Conservation (phyloP, 2,113 vertebrate species). For the Petrocephalus zakoni region DNA sequence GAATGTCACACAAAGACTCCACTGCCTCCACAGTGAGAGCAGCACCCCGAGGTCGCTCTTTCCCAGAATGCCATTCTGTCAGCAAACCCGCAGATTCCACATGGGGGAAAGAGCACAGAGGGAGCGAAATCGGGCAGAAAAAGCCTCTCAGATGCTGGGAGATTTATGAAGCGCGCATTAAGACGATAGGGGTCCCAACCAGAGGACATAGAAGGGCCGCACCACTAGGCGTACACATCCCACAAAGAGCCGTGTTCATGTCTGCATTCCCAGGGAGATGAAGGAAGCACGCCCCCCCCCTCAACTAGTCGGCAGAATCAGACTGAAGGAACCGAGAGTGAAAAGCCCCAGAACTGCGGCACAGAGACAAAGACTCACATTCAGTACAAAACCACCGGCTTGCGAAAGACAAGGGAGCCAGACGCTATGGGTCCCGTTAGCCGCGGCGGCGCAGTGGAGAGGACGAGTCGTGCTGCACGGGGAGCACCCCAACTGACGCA, state of each 20-base stretch:
- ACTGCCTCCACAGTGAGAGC: background rate
- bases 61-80: conserved; percentile 2
- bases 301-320: background rate
- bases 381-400: background rate
- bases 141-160: background rate
- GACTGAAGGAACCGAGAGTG: background rate
- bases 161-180: background rate
- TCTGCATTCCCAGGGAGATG: background rate
- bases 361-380: background rate
- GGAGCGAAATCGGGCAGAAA: no score
- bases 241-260: background rate
- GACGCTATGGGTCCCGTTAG: background rate
- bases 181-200: background rate
- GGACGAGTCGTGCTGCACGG: background rate
- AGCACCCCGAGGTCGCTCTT: background rate
- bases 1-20: background rate
- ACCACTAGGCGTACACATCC: background rate
- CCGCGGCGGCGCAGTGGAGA: background rate
- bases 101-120: background rate
- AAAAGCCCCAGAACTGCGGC: background rate
- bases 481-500: background rate
- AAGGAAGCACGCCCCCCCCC: background rate
- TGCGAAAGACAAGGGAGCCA: background rate
- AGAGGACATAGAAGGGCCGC: background rate
- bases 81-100: background rate